These are phyloP conservation scores for Mystacornis crossleyi DNA, from an alignment of 2,113 vertebrate species.

Conservation along the genomic window DNA sequence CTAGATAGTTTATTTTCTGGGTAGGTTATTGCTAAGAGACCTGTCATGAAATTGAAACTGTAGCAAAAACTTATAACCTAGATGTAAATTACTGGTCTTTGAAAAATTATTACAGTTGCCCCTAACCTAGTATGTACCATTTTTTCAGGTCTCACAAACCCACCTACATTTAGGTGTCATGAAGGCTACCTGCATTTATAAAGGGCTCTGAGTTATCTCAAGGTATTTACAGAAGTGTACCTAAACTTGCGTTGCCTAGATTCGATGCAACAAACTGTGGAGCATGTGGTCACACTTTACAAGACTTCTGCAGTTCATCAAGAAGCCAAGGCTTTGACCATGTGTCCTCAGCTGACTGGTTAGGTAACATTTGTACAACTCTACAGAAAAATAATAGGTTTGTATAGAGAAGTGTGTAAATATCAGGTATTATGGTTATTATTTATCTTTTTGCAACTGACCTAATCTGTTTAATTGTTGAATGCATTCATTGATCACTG, in stretches of 20 bases:
- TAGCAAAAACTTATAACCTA: not conserved
- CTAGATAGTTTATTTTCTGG: not conserved
- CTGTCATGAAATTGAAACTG: not conserved
- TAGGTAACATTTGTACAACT: not conserved
- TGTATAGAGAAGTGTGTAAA: not conserved
- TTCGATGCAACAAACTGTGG: constrained; percentile 13
- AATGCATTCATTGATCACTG: not conserved
- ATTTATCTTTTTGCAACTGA: not conserved
- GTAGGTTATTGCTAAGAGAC: not conserved
- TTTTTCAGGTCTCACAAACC: not conserved
- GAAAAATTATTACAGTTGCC: not conserved
- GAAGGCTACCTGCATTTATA: not conserved
- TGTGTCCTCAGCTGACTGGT: not conserved
- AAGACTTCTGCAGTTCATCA: constrained; percentile 14
- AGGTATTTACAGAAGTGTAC: not conserved
- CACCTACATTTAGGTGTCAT: not conserved
- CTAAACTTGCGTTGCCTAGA: not conserved
- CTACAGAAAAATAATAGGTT: not conserved
- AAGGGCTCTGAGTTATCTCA: not conserved
- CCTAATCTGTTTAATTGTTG: not conserved
- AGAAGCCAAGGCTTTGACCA: not conserved
- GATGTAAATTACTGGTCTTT: not conserved
- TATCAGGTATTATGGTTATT: not conserved
- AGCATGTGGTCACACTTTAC: not conserved
- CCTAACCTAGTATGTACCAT: not conserved